Base-by-base conservation (phyloP, 1,140 invertebrate genomes). In the Ceratoteleas bidentatus region DNA sequence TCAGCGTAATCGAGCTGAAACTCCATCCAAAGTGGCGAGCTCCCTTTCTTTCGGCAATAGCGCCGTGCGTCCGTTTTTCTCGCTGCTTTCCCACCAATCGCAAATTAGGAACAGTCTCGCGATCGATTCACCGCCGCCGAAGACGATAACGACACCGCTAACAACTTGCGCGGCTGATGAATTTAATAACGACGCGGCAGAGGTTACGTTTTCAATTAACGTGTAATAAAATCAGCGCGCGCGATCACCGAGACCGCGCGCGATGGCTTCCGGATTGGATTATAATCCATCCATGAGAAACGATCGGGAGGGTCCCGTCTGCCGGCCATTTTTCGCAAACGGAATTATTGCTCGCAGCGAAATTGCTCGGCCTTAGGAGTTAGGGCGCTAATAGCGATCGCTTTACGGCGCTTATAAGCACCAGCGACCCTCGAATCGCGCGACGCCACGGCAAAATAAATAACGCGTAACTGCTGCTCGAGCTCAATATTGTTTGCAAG, bases 311-410 rank as follows among this genome's bases (percentile, higher is more conserved):
- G 24, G 24, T 24, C 24, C 76, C 58, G 73, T 52, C 70, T 57
- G 24, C 53, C 40, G 36, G 52, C 60, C 33, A 83, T 80, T 83
- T 83, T 83, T 76, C 50, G 75, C 54, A 78, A 78, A 75, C 68
- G 61, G 79, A 86, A 87, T 87, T 70, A 80, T 84, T 84, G 79
- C 80, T 78, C 38, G 69, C 32, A 85, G 86, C 85, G 83, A 87
- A 85, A 78, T 87, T 85, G 79, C 81, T 65, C 69, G 50, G 76
- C 61, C 60, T 76, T 64, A 56, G 66, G 36, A 80, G 81, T 69
- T 73, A 58, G 81, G 76, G 77, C 84, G 66, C 76, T 86, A 83
- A 85, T 80, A 77, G 81, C 66, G 70, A 84, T 84, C 68, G 68
- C 53, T 84, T 73, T 69, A 62, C 54, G 58, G 73, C 38, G 65